Evolutionary conservation across 1,140 invertebrate genomes (phyloP), one percentile per base, ranked within the genome.

Genomic region (Conus betulinus): DNA sequence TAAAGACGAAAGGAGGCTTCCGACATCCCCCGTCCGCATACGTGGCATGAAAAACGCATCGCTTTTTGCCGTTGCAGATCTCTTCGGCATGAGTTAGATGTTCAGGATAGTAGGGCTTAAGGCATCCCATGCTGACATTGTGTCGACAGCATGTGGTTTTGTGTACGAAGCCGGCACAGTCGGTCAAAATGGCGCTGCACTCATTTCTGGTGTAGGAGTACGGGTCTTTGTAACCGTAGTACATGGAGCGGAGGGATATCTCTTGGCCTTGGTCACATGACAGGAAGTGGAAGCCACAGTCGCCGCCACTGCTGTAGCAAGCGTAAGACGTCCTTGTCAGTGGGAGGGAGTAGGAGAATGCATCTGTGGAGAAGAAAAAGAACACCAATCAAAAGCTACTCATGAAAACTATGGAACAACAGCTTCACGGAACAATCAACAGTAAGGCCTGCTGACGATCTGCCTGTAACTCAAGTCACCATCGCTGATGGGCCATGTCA

Each of bases 231-330:
- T 74, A 85, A 27, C 84, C 84, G 39, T 85, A 85, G 51, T 71
- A 4, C 84, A 76, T 67, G 3, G 63, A 23, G 27, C 39, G 63
- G 51, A 85, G 84, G 15, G 51, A 52, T 51, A 85, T 85, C 25
- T 23, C 52, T 15, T 20, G 60, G n/a, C 51, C 84, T 1, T n/a
- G 84, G 39, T 74, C 84, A 76, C 84, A 85, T 51, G 84, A 85
- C 84, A 85, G 84, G 63, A 74, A 85, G 84, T 85, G 84, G 13
- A 71, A 74, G 60, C 84, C 84, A 17, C 84, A 85, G 84, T 67
- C 71, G 0, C 84, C 84, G 0, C 84, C 84, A 11, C 57, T 85
- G 20, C 84, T 85, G 63, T 85, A 85, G 55, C 84, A 85, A 52
- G 84, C 84, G 63, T 7, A 74, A 27, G 84, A 85, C 51, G 71